A percentile compares a stretch with the other conserved stretches of the same genome.
phyloP scores from a whole-genome alignment of 2,113 vertebrate species.

The pig (Sus scrofa) region T2T-Sscrofa CM000826.6:132738001-132738500 shows the following conservation, averaged over 20 bases:
- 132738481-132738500: neutral
- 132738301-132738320: neutral
- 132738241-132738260: neutral
- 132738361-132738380: neutral
- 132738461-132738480: neutral
- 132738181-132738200: neutral
- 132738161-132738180: neutral
- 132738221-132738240: neutral
- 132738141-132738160: neutral
- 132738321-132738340: slow-evolving; percentile 7
- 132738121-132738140: neutral
- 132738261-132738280: neutral
- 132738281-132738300: neutral
- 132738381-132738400: neutral
- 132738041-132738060: neutral
- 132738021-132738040: neutral
- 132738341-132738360: neutral
- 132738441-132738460: neutral
- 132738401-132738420: neutral
- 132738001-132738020: neutral
- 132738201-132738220: neutral
- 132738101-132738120: neutral
- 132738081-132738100: neutral
- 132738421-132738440: neutral
- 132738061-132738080: neutral